Percentiles rank a stretch among this genome's conserved stretches.
Evolutionary conservation across 2,888 invertebrate species (phyloP).

Genomic region (Drosophila prolongata): DNA sequence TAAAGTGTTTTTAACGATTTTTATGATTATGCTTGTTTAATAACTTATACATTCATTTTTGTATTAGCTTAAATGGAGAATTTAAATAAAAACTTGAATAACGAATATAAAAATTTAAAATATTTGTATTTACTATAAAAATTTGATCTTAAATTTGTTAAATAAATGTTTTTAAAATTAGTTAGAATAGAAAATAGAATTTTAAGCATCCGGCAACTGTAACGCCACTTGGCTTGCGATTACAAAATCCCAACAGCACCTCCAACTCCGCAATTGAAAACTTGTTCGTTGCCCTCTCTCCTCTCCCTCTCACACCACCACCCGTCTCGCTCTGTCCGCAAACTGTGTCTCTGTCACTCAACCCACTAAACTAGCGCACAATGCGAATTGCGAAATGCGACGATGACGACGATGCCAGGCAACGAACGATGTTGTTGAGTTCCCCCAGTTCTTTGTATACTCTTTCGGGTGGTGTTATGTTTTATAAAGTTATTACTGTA

Average conservation of each 20-base stretch:
- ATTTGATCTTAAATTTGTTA: too few relatives aligned
- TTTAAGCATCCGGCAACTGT: constrained; percentile 27
- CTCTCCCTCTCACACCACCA: background rate
- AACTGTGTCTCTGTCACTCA: constrained; percentile 79
- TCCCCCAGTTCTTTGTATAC: background rate
- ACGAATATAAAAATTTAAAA: too few relatives aligned
- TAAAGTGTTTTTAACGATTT: too few relatives aligned
- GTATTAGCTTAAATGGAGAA: too few relatives aligned
- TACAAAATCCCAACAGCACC: constrained; percentile 44
- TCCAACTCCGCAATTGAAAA: constrained; percentile 33
- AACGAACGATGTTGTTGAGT: constrained; percentile 6
- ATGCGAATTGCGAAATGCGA: constrained; percentile 47
- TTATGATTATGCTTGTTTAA: too few relatives aligned
- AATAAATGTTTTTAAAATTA: too few relatives aligned
- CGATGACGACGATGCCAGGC: constrained; percentile 22
- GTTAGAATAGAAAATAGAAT: background rate
- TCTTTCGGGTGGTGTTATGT: background rate
- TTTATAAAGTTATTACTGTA: too few relatives aligned
- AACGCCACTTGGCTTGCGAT: constrained; percentile 35
- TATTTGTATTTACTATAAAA: too few relatives aligned
- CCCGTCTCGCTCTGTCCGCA: constrained; percentile 63
- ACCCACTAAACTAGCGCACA: constrained; percentile 77
- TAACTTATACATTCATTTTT: too few relatives aligned
- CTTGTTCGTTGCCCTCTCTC: constrained; percentile 47
- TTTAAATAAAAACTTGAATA: too few relatives aligned